Evolutionary conservation across 2,888 invertebrate genomes (phyloP), one percentile per base, ranked within the genome.

Genomic region (Clanis bilineata): DNA sequence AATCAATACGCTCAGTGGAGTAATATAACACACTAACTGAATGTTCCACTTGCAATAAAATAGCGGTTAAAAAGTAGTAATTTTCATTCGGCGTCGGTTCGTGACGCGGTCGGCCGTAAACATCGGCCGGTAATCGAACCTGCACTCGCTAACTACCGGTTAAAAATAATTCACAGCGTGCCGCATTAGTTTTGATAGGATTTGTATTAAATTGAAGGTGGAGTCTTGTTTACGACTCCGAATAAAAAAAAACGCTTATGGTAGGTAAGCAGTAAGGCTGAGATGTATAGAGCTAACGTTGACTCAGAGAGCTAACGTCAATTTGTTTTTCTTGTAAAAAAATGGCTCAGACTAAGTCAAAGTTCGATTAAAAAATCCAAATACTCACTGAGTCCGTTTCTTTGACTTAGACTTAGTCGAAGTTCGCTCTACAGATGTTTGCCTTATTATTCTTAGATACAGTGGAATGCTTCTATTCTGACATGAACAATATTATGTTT

Each of bases 71-170:
- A 76, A 77, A 72, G 74, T 73, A 76, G 73, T 80, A 80, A 82
- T 74, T 78, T 80, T 81, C 72, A 72, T 77, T 80, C 69, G 64
- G 71, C 71, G 75, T 72, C 72, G 62, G 70, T 62, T 63, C 84
- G 85, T 86, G 86, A 85, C 82, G 78, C 60, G 76, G 65, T 67
- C 57, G 61, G 71, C 73, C 73, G 78, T 85, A 85, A 87, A 86
- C 76, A 79, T 74, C 68, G 62, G 63, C 32, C 68, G 70, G 84
- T 86, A 85, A 86, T 80, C 80, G 80, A 82, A 82, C 75, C 76
- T 67, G 68, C 62, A 47, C 58, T 56, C 32, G 22, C 60, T 62
- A 63, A 67, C 64, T 70, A 66, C 63, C 64, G 65, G 58, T 64
- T 64, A 62, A 60, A 55, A 57, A 38, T 64, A 62, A 59, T 63